Evolutionary conservation across 30 jellyfish, hydroid and myxozoan species (phyloP).

Genomic region (Chrysaora quinquecirrha): DNA sequence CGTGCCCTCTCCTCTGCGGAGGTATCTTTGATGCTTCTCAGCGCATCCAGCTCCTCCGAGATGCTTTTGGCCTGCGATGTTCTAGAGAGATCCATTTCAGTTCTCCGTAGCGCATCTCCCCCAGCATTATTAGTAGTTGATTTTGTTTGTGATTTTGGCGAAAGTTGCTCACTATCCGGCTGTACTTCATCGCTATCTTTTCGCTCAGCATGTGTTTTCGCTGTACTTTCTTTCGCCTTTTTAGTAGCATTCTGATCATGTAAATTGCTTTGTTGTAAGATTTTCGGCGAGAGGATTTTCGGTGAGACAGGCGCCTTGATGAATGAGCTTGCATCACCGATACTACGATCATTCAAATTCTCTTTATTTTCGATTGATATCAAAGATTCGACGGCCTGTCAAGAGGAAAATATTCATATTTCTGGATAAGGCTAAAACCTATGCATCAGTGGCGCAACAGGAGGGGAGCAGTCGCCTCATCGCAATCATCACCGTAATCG

Average conservation of each 20-base stretch:
- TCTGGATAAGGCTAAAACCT: no score
- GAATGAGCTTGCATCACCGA: slow-evolving; percentile 49
- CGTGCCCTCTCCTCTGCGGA: neutral
- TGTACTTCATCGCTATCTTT: slow-evolving; percentile 15
- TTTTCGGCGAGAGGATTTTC: slow-evolving; percentile 61
- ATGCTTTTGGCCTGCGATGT: slow-evolving; percentile 20
- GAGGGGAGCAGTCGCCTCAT: no score
- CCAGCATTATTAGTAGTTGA: neutral
- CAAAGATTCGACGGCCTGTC: slow-evolving; percentile 84
- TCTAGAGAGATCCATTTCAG: neutral
- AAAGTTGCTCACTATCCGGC: neutral
- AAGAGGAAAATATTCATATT: neutral
- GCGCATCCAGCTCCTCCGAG: slow-evolving; percentile 54
- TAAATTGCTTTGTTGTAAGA: slow-evolving; percentile 34
- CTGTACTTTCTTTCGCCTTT: neutral
- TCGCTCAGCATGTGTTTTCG: slow-evolving; percentile 12
- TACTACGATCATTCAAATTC: slow-evolving; percentile 55
- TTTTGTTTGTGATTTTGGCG: neutral
- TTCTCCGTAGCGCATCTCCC: slow-evolving; percentile 22
- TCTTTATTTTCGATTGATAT: slow-evolving; percentile 78
- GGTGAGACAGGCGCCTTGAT: slow-evolving; percentile 63
- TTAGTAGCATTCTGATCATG: slow-evolving; percentile 24
- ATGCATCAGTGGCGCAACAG: no score
- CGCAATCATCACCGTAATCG: no score
- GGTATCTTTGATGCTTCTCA: slow-evolving; percentile 3